Conservation (phyloP, 2,113 vertebrate species). For the Cephalopterus ornatus region DNA sequence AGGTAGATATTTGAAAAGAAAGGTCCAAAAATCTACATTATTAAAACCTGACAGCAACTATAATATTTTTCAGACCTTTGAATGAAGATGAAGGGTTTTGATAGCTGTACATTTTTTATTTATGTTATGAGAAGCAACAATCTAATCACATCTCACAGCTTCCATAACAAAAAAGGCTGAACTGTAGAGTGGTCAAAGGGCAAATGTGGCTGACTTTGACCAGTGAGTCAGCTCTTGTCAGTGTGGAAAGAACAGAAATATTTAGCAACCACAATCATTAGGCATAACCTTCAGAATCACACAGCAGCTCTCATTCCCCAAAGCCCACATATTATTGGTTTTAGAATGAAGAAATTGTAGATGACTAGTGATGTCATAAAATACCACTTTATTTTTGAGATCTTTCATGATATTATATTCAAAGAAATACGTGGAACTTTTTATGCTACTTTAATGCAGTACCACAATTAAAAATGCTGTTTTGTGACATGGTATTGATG, state of each 20-base stretch:
- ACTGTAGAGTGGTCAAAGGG: constrained; percentile 45
- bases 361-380: constrained; percentile 59
- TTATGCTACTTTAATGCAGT: constrained; percentile 28
- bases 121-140: background rate
- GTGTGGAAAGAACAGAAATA: constrained; percentile 40
- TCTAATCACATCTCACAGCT: background rate
- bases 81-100: background rate
- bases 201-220: constrained; percentile 42
- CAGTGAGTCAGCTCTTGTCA: constrained; percentile 27
- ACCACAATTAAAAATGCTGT: background rate
- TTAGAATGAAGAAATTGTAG: constrained; percentile 55
- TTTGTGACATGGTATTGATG: constrained; percentile 59
- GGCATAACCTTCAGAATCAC: constrained; percentile 28
- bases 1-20: background rate
- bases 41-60: background rate
- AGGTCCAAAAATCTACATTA: background rate
- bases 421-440: constrained; percentile 46
- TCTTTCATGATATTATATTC: constrained; percentile 8
- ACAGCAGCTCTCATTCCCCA: constrained; percentile 17
- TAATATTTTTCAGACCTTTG: constrained; percentile 6
- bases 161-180: constrained; percentile 3
- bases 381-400: constrained; percentile 50
- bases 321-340: constrained; percentile 53
- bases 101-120: background rate
- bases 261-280: constrained; percentile 1